Evolutionary conservation across 1,140 invertebrate species (phyloP).

Genomic region (Drosophila baimaii): DNA sequence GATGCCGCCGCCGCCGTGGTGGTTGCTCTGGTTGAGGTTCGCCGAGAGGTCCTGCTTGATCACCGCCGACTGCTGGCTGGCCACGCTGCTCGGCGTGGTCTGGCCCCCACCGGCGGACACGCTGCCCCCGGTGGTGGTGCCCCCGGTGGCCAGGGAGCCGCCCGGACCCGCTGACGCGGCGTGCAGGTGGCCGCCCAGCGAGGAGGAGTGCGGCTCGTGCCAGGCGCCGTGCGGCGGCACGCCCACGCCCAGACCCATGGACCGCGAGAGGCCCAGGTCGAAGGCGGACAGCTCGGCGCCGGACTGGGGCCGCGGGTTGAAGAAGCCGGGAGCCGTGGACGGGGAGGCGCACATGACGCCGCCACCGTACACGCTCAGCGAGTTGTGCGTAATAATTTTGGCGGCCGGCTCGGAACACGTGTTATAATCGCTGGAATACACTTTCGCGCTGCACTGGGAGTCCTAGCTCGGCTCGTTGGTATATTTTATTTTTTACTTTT

Average conservation of each 20-base stretch:
- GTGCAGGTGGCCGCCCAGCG: conserved; percentile 77
- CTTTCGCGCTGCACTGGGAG: conserved; percentile 59
- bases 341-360: conserved; percentile 84
- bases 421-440: conserved; percentile 78
- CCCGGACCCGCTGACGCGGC: conserved; percentile 80
- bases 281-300: conserved; percentile 84
- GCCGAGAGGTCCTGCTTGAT: conserved; percentile 81
- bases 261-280: conserved; percentile 87
- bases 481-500: conserved; percentile 4
- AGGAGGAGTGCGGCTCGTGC: conserved; percentile 87
- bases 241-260: conserved; percentile 90
- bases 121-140: conserved; percentile 59
- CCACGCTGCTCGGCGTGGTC: conserved; percentile 82
- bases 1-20: conserved; percentile 63
- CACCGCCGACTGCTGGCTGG: conserved; percentile 80
- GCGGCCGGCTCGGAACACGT: conserved; percentile 83
- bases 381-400: conserved; percentile 85
- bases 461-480: conserved; percentile 18
- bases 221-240: conserved; percentile 87
- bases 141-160: conserved; percentile 72
- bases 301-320: conserved; percentile 82
- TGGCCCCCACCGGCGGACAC: conserved; percentile 77
- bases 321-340: conserved; percentile 84
- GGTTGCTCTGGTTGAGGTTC: conserved; percentile 73
- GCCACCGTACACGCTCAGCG: conserved; percentile 84